A percentile compares a stretch with the other conserved stretches of the same genome.
These are phyloP conservation scores for Acleris literana DNA, from an alignment of 2,888 invertebrate genomes.

Conservation along the genomic window DNA sequence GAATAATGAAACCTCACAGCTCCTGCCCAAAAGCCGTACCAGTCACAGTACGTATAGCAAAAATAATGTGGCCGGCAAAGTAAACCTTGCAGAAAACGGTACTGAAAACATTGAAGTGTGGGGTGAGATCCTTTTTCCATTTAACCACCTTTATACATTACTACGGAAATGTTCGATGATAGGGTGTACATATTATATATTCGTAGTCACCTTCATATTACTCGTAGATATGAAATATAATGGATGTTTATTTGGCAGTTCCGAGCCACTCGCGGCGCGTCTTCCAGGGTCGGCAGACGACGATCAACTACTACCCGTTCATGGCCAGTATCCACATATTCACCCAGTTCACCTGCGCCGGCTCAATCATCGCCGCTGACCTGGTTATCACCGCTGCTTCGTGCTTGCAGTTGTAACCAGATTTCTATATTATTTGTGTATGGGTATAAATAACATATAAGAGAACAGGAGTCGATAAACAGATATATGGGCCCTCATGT, in stretches of 20 bases:
- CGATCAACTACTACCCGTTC: constrained; percentile 65
- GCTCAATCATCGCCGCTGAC: constrained; percentile 68
- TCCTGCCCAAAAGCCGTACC: constrained; percentile 35
- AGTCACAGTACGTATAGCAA: neutral
- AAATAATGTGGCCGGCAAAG: constrained; percentile 30
- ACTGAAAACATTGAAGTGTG: constrained; percentile 35
- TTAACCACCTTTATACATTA: too few relatives aligned
- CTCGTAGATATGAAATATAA: too few relatives aligned
- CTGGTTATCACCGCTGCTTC: constrained; percentile 69
- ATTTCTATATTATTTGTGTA: too few relatives aligned
- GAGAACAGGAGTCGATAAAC: too few relatives aligned
- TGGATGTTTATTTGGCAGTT: constrained; percentile 40
- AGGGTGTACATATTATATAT: too few relatives aligned
- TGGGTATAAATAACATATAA: too few relatives aligned
- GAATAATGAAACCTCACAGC: constrained; percentile 45
- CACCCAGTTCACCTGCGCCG: constrained; percentile 64
- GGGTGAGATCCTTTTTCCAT: too few relatives aligned
- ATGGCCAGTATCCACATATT: constrained; percentile 69
- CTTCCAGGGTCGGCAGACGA: constrained; percentile 53
- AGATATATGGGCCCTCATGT: too few relatives aligned
- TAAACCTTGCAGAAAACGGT: constrained; percentile 29
- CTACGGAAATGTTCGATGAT: too few relatives aligned
- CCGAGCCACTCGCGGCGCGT: constrained; percentile 54
- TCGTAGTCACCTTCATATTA: too few relatives aligned
- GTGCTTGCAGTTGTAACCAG: constrained; percentile 65